Base-by-base conservation (phyloP, 2,797 vertebrate species). In the Cossypha niveicapilla region DNA sequence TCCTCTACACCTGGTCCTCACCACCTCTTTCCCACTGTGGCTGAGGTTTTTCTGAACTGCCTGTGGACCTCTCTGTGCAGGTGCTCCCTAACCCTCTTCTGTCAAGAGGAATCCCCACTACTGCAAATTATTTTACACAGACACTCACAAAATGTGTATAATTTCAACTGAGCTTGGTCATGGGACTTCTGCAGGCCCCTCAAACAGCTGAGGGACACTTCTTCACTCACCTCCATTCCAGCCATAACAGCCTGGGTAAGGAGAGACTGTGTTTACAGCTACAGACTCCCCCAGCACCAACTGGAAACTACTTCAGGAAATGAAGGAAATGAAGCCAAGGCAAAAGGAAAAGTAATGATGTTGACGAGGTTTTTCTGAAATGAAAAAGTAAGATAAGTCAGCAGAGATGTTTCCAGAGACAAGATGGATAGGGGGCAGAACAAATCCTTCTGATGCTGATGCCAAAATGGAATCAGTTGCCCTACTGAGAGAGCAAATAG, bases 221-320 rank as follows among this genome's bases (percentile, higher is more conserved):
- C 61, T 45, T 34, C 66, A 57, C 45, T 42, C 39, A 12, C 24
- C n/a, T 30, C 53, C 2, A 2, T 9, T 30, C 22, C 57, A 70
- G 41, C 24, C 32, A 1, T 0, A 44, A 22, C 17, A 51, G 27
- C 17, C 50, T 54, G 22, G 30, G 13, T 5, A 39, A 62, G 41
- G 18, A 10, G 0, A 0, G 50, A 35, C 27, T 28, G 3, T 28
- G 3, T 18, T 37, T 54, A 27, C 66, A 77, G 54, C 61, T 35
- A 30, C 22, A 28, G n/a, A 18, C 18, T 48, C 3, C 0, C 0
- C 24, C 32, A 54, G 27, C 21, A 18, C 4, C 3, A 3, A 13
- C 11, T 34, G 37, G 7, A 85, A 92, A 79, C 28, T 41, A 17
- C 56, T 51, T n/a, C 71, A 84, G 76, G 54, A 86, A 84, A 56